Evolutionary conservation across 1,140 invertebrate genomes (phyloP).

Genomic region (Hydropsyche tenuis): DNA sequence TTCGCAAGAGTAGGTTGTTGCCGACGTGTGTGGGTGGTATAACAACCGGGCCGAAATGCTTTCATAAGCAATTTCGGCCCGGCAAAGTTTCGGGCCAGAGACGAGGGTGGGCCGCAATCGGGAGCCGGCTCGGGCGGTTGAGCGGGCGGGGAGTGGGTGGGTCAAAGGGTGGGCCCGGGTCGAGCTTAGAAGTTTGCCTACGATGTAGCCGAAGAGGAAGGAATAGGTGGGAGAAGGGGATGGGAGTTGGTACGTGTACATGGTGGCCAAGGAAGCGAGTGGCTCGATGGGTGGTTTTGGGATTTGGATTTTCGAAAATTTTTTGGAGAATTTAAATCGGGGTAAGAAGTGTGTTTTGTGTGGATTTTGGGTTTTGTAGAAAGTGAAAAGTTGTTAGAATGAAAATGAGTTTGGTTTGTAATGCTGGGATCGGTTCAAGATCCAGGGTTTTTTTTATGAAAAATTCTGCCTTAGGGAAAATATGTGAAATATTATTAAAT

Average conservation of each 20-base stretch:
- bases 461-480: too few relatives aligned
- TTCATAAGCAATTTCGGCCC: conserved; percentile 51
- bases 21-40: conserved; percentile 40
- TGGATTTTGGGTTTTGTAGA: too few relatives aligned
- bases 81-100: conserved; percentile 47
- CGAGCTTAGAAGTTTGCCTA: conserved; percentile 36
- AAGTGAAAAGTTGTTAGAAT: too few relatives aligned
- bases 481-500: too few relatives aligned
- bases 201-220: conserved; percentile 11
- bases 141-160: conserved; percentile 10
- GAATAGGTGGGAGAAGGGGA: conserved; percentile 15
- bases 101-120: conserved; percentile 26
- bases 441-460: too few relatives aligned
- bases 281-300: too few relatives aligned
- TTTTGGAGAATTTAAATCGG: too few relatives aligned
- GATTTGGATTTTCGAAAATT: too few relatives aligned
- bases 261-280: not conserved
- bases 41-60: conserved; percentile 49
- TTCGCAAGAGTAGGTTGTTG: conserved; percentile 35
- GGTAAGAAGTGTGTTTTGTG: too few relatives aligned
- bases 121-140: conserved; percentile 16
- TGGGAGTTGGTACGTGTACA: not conserved
- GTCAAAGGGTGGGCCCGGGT: not conserved
- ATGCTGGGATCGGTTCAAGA: too few relatives aligned
- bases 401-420: too few relatives aligned